A percentile compares a stretch with the other conserved stretches of the same genome.
phyloP scores from a whole-genome alignment of 1,140 invertebrate genomes.

The Thaumetopoea pityocampa region DNA sequence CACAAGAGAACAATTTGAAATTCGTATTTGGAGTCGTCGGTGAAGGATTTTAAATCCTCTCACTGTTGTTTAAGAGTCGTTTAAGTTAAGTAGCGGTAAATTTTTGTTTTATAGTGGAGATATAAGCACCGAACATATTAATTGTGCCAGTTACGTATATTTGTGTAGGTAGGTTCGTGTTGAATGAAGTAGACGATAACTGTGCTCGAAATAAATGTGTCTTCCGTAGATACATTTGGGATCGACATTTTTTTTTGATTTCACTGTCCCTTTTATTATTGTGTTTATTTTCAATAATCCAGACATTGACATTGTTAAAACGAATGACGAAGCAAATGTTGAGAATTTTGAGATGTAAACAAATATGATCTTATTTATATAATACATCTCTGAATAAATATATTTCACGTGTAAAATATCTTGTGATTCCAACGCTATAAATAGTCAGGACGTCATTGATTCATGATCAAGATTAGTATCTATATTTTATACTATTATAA shows the following conservation, averaged over 20 bases:
- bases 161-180: slow-evolving; percentile 22
- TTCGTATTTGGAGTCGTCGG: slow-evolving; percentile 66
- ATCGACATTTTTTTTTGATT: slow-evolving; percentile 9
- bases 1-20: slow-evolving; percentile 66
- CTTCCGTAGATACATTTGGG: slow-evolving; percentile 10
- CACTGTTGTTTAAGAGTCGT: slow-evolving; percentile 56
- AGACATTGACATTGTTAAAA: slow-evolving; percentile 19
- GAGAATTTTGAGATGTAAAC: slow-evolving; percentile 8
- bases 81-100: slow-evolving; percentile 63
- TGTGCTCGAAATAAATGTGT: slow-evolving; percentile 25
- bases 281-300: slow-evolving; percentile 14
- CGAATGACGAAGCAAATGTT: slow-evolving; percentile 12
- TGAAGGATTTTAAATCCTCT: slow-evolving; percentile 70
- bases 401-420: slow-evolving; percentile 7
- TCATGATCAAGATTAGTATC: slow-evolving; percentile 16
- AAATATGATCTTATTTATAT: slow-evolving; percentile 16
- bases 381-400: slow-evolving; percentile 8
- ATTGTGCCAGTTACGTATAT: slow-evolving; percentile 41
- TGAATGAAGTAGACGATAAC: slow-evolving; percentile 25
- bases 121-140: slow-evolving; percentile 56
- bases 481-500: too few species aligned
- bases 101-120: slow-evolving; percentile 57
- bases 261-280: slow-evolving; percentile 8
- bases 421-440: slow-evolving; percentile 11
- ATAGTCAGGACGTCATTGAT: slow-evolving; percentile 11